A percentile compares a stretch with the other conserved stretches of the same genome.
Evolutionary conservation across 2,797 vertebrate species (phyloP).

Genomic region (Dendrocincla fuliginosa): DNA sequence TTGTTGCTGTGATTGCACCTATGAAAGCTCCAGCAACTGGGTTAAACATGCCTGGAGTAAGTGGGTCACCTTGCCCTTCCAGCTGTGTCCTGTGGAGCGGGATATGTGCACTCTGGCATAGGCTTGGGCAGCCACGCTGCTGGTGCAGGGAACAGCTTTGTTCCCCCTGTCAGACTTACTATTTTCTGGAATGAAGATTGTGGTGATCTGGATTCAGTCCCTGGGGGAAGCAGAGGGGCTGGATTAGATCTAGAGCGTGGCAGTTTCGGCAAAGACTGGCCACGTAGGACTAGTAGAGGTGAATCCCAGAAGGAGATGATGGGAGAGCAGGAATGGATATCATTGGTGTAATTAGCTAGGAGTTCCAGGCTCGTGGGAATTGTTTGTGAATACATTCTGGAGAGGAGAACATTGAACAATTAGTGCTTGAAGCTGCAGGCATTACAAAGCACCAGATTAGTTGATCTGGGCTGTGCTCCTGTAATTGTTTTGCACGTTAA

Average conservation of each 20-base stretch:
- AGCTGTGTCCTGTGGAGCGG: not conserved
- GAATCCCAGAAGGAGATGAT: not conserved
- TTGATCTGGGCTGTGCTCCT: not conserved
- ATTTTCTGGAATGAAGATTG: not conserved
- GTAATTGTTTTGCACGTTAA: not conserved
- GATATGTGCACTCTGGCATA: not conserved
- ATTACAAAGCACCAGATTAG: not conserved
- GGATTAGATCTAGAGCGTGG: not conserved
- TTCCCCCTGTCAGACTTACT: rapidly evolving
- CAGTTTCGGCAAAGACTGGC: not conserved
- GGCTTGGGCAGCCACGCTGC: not conserved
- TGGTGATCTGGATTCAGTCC: not conserved
- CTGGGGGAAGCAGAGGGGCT: not conserved
- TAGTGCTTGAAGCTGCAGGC: not conserved
- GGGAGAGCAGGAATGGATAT: not conserved
- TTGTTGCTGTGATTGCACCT: not conserved
- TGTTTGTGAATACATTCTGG: not conserved
- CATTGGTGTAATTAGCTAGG: not conserved
- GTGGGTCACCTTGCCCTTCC: not conserved
- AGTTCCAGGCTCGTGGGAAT: not conserved
- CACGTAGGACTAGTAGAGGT: not conserved
- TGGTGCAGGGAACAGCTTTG: not conserved
- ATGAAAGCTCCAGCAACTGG: not conserved
- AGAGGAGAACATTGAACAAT: not conserved
- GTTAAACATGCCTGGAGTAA: not conserved